Base-by-base conservation (phyloP, 2,888 invertebrate genomes). In the Spatulosminthurus flaviceps region DNA sequence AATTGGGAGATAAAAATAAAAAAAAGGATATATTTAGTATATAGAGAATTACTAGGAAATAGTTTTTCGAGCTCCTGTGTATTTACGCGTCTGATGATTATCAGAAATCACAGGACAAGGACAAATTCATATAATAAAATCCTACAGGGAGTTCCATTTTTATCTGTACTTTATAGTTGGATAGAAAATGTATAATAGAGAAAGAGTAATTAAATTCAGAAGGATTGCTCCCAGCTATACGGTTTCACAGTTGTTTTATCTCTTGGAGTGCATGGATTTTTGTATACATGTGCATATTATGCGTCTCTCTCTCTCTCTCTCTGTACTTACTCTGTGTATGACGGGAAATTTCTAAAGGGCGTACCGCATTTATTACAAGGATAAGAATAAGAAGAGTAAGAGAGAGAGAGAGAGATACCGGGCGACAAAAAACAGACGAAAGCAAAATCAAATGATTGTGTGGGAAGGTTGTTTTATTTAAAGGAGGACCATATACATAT, bases 401-500 rank as follows among this genome's bases (percentile, higher is more conserved):
- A n/a, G n/a, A n/a, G n/a, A n/a, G n/a, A n/a, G n/a, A n/a, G n/a
- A n/a, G n/a, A n/a, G 26, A 64, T 64, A 26, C 64, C 64, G 64
- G 64, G 64, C 13, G 64, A 64, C 64, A 64, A 64, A 64, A 64
- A 64, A 64, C 24, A 64, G 61, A 73, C 24, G 16, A 28, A 16
- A 64, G 64, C 60, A 61, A 74, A 74, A 61, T 64, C 64, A 64
- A 64, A 22, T 24, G 64, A 64, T 64, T 61, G 66, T 51, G 73
- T 75, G 64, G 74, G 64, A n/a, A 34, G 66, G 66, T 42, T 73
- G 61, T 73, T 72, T 72, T 74, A 66, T 75, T 75, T 75, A 75
- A 75, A 75, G 75, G 75, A 75, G 24, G 34, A 74, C 61, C 41
- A 66, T 75, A 75, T 75, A 61, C 41, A 66, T n/a, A n/a, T n/a